Evolutionary conservation across 2,797 vertebrate species (phyloP).

Genomic region (Coracias cyanogaster): DNA sequence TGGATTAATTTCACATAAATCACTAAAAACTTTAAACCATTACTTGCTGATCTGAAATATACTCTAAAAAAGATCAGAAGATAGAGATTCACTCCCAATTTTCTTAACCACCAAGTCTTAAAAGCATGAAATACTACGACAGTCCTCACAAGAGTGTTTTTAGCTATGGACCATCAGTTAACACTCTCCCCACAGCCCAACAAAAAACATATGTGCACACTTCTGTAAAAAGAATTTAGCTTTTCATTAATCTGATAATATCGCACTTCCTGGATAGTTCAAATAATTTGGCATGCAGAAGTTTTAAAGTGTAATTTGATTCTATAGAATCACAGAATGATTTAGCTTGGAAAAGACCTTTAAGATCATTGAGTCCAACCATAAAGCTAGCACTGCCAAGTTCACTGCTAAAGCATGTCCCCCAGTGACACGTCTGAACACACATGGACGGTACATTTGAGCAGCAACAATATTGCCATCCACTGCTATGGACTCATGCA

Average conservation of each 20-base stretch:
- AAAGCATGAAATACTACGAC: background rate
- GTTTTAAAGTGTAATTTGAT: background rate
- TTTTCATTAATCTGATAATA: background rate
- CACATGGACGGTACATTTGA: background rate
- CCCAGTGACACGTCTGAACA: background rate
- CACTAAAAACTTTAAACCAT: background rate
- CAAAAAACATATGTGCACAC: background rate
- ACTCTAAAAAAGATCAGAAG: background rate
- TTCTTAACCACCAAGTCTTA: background rate
- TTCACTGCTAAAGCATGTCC: background rate
- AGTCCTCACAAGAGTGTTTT: background rate
- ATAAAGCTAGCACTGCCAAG: background rate
- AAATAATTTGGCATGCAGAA: background rate
- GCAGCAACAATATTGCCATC: background rate
- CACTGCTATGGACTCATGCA: background rate
- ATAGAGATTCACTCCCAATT: background rate
- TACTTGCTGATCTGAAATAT: background rate
- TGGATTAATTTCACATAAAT: background rate
- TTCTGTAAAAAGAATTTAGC: background rate
- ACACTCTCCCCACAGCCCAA: background rate
- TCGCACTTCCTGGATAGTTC: background rate
- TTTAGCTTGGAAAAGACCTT: background rate
- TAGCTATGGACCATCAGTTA: background rate
- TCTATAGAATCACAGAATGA: background rate
- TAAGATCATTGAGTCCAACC: background rate